These are phyloP conservation scores for Hymenochirus boettgeri DNA, from an alignment of 2,113 vertebrate species.

Conservation along the genomic window DNA sequence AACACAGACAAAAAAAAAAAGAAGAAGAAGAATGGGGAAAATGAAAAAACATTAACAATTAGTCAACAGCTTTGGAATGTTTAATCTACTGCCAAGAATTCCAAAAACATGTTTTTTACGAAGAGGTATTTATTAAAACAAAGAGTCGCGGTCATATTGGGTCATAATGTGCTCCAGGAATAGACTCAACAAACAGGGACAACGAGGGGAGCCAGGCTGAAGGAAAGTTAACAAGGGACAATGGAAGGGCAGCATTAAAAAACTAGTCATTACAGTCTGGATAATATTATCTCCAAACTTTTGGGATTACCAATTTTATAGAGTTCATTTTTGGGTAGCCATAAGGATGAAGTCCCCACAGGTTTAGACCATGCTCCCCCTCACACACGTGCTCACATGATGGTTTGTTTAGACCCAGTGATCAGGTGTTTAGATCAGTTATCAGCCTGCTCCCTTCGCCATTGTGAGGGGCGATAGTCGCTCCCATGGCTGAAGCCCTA, in stretches of 20 bases:
- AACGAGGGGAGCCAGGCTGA: background rate
- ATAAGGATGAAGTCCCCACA: too few relatives aligned
- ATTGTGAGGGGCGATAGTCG: too few relatives aligned
- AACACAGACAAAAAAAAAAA: background rate
- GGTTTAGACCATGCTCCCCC: too few relatives aligned
- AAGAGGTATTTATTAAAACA: slow-evolving; percentile 29
- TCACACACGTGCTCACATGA: too few relatives aligned
- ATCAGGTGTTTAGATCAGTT: too few relatives aligned
- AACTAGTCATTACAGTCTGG: too few relatives aligned
- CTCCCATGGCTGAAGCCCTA: too few relatives aligned
- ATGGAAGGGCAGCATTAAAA: background rate
- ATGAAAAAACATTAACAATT: slow-evolving; percentile 26
- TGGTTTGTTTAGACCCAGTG: too few relatives aligned
- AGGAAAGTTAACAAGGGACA: background rate
- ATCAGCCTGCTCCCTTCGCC: too few relatives aligned
- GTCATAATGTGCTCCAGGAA: slow-evolving; percentile 1
- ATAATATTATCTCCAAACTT: too few relatives aligned
- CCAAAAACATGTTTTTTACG: slow-evolving; percentile 40
- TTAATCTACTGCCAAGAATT: slow-evolving; percentile 28
- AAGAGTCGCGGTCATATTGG: slow-evolving; percentile 17
- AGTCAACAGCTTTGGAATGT: slow-evolving; percentile 30
- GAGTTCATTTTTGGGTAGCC: too few relatives aligned
- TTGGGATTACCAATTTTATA: too few relatives aligned
- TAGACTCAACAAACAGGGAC: slow-evolving; percentile 1
- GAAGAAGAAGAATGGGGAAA: slow-evolving; percentile 20